Base-by-base conservation (phyloP, 2,113 vertebrate genomes). In the Mustela lutreola region DNA sequence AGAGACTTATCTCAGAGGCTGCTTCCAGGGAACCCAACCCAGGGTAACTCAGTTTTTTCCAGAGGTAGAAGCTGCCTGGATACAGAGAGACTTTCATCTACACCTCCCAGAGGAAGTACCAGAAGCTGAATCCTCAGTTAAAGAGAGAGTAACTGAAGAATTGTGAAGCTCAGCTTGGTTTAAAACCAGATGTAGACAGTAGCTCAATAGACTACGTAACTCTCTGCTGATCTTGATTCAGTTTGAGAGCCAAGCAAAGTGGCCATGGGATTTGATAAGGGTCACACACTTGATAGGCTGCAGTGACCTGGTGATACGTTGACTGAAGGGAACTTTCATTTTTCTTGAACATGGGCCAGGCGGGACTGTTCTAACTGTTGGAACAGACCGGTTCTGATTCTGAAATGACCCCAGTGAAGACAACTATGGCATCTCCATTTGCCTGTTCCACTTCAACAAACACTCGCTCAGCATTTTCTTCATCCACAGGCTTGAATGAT, bases 61-160 rank as follows among this genome's bases (percentile, higher is more conserved):
- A 62, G 78, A 48, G 45, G 36, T 39, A 6, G 62, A 92, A 92
- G 60, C 31, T 45, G 10, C 21, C 58, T 60, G 62, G 67, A 31
- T 71, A 42, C 31, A 83, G 22, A 89, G 36, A 83, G 19, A 82
- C 31, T 58, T 76, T 86, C 42, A 65, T 56, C 65, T 50, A 48
- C 4, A 42, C 33, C 58, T 89, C 65, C 70, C 67, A n/a, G 19
- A 84, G 39, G 70, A 92, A 78, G 50, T 63, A 22, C 65, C 50
- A 21, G 71, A 89, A 79, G 15, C 42, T 36, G 21, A 76, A 88
- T 10, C 56, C 75, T 48, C 31, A 91, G 36, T 84, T 84, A 94
- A 92, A 95, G 63, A 73, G 36, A 56, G 45, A 80, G 15, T n/a
- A 71, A 94, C 33, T 76, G 65, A 89, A 58, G 67, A 84, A 85